Conservation (phyloP, 2,888 invertebrate species). For the Ophraella communa region DNA sequence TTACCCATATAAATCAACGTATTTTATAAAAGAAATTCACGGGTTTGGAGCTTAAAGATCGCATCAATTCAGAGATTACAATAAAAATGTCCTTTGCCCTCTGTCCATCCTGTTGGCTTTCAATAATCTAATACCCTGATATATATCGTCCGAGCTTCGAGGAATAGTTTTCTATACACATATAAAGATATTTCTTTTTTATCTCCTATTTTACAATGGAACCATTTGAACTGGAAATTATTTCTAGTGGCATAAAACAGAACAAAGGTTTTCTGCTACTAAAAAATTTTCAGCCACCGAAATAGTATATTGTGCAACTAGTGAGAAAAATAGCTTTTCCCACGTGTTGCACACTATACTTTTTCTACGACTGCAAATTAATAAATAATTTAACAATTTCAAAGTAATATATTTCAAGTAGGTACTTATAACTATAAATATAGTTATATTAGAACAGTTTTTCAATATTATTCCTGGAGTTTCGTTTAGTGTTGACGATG, state of each 20-base stretch:
- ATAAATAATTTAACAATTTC: no score
- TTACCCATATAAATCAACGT: conserved; percentile 39
- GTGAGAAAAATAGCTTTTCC: no score
- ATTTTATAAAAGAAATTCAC: conserved; percentile 34
- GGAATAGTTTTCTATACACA: conserved; percentile 29
- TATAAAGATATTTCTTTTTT: conserved; percentile 29
- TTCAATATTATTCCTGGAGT: no score
- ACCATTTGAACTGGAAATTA: conserved; percentile 11
- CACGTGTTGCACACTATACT: no score
- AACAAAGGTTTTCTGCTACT: background rate
- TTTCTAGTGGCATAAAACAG: conserved; percentile 13
- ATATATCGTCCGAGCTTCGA: conserved; percentile 27
- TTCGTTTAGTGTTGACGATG: no score
- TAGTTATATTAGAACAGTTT: no score
- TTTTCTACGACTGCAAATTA: no score
- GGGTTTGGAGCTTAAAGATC: conserved; percentile 42
- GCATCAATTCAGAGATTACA: conserved; percentile 50
- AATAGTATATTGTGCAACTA: no score
- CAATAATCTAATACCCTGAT: conserved; percentile 47
- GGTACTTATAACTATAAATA: no score
- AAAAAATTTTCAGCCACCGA: no score
- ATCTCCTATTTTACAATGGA: background rate
- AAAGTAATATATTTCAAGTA: no score
- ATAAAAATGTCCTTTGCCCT: conserved; percentile 39
- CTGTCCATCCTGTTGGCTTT: conserved; percentile 44